These are phyloP conservation scores for Riptortus pedestris DNA, from an alignment of 1,140 invertebrate species.

Conservation along the genomic window DNA sequence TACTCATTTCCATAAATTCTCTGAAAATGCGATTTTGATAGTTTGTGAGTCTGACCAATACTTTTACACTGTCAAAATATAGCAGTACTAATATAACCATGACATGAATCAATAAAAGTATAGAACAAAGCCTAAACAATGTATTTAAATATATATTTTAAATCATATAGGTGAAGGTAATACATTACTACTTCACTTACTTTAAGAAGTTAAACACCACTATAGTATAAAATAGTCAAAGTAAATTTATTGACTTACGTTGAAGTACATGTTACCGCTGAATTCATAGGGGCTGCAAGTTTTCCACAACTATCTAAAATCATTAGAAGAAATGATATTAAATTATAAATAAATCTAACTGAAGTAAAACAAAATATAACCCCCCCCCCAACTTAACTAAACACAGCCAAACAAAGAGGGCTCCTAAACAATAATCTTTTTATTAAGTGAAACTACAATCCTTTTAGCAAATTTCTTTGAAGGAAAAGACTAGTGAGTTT, in stretches of 20 bases:
- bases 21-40: no score
- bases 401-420: no score
- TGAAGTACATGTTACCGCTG: neutral
- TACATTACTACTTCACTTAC: neutral
- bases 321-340: neutral
- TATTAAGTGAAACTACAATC: neutral
- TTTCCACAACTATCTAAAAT: conserved; percentile 2
- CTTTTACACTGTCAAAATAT: no score
- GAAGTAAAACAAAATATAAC: neutral
- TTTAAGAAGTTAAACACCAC: neutral
- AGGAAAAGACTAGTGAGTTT: no score
- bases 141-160: neutral
- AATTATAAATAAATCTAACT: neutral
- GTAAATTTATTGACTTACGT: neutral
- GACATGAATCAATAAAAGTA: no score
- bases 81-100: no score
- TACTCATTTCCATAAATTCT: no score
- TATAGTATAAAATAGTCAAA: neutral
- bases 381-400: no score
- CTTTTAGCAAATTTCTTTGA: no score
- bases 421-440: neutral
- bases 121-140: no score
- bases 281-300: neutral
- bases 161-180: neutral
- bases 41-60: no score